phyloP scores from a whole-genome alignment of 2,113 vertebrate species.

The Sinocyclocheilus anophthalmus region DNA sequence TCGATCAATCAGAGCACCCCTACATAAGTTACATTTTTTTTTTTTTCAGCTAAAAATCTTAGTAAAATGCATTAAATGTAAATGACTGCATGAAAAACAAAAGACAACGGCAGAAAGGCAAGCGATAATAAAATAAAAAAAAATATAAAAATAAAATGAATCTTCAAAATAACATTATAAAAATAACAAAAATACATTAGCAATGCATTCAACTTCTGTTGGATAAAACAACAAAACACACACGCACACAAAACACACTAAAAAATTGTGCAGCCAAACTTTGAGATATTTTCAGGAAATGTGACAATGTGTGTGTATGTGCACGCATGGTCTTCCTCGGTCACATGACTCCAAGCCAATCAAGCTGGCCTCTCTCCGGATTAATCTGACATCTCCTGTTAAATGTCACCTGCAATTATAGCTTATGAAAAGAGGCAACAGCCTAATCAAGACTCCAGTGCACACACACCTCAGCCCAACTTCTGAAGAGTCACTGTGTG shows the following conservation, averaged over 20 bases:
- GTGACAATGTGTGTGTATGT: background rate
- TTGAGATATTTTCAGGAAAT: background rate
- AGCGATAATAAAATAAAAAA: too few species aligned
- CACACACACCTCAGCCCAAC: slow-evolving; percentile 46
- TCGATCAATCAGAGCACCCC: too few species aligned
- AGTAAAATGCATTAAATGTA: too few species aligned
- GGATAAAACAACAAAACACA: background rate
- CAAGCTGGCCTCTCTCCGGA: slow-evolving; percentile 56
- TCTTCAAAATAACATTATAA: too few species aligned
- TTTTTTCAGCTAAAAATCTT: too few species aligned
- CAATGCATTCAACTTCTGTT: too few species aligned
- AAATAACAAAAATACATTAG: too few species aligned
- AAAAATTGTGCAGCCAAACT: background rate
- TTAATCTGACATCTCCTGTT: slow-evolving; percentile 68
- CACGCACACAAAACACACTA: background rate
- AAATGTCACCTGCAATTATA: slow-evolving; percentile 70
- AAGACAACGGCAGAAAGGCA: too few species aligned
- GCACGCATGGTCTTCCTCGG: background rate
- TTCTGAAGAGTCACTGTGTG: background rate
- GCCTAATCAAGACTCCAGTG: slow-evolving; percentile 56
- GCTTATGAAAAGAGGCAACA: slow-evolving; percentile 59
- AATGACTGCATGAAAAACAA: too few species aligned
- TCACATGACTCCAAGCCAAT: slow-evolving; percentile 63
- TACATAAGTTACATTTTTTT: too few species aligned
- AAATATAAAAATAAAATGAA: too few species aligned